phyloP scores from a whole-genome alignment of 35 echinoderm and acorn worm genomes.

The Holothuria glaberrima region DNA sequence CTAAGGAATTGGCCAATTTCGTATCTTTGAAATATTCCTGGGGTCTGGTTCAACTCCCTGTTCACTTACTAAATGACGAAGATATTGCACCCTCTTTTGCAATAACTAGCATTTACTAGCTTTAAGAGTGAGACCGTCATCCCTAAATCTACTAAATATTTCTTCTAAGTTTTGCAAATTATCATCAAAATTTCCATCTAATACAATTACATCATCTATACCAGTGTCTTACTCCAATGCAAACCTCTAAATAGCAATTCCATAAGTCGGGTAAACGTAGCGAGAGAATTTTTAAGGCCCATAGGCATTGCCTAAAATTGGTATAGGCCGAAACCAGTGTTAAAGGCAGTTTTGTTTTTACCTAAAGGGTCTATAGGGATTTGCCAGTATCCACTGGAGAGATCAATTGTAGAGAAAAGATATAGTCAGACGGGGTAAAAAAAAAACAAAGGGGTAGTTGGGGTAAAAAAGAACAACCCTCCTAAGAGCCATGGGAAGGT shows the following conservation, averaged over 20 bases:
- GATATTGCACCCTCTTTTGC: constrained; percentile 31
- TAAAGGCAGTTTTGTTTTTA: constrained; percentile 40
- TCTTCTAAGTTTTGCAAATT: constrained; percentile 39
- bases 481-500: too few species aligned
- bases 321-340: constrained; percentile 39
- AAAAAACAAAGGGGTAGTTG: too few species aligned
- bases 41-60: constrained; percentile 61
- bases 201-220: constrained; percentile 72
- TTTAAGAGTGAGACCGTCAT: constrained; percentile 50
- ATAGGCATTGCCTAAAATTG: constrained; percentile 73
- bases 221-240: constrained; percentile 17
- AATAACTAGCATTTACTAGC: constrained; percentile 73
- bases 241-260: constrained; percentile 50
- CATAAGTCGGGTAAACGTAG: constrained; percentile 57
- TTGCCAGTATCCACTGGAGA: constrained; percentile 61
- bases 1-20: constrained; percentile 55
- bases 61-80: constrained; percentile 68
- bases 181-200: constrained; percentile 55
- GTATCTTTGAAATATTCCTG: constrained; percentile 40
- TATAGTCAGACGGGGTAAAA: too few species aligned
- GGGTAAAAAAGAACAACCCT: too few species aligned
- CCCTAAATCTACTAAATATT: constrained; percentile 28
- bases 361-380: background rate
- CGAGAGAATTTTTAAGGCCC: constrained; percentile 34
- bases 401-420: too few species aligned